Evolutionary conservation across 2,888 invertebrate species (phyloP).

Genomic region (Timandra comae): DNA sequence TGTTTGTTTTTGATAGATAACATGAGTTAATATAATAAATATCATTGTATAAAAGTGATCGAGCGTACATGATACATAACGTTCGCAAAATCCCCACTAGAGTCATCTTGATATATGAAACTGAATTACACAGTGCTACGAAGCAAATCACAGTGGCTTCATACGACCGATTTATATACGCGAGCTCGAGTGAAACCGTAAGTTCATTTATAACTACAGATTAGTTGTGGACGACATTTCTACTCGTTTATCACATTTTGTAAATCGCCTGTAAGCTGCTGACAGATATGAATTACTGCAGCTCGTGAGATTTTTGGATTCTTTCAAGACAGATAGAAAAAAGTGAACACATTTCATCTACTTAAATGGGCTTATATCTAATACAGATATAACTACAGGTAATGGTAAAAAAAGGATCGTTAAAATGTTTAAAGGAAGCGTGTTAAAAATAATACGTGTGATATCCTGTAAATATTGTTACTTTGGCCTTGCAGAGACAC

Average conservation of each 20-base stretch:
- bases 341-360: neutral
- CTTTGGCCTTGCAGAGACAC: conserved; percentile 36
- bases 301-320: conserved; percentile 13
- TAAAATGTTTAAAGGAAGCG: too few species aligned
- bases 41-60: too few species aligned
- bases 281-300: conserved; percentile 40
- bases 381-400: too few species aligned
- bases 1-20: too few species aligned
- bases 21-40: too few species aligned
- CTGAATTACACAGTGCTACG: neutral
- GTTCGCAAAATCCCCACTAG: too few species aligned
- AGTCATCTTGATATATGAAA: too few species aligned
- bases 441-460: conserved; percentile 13
- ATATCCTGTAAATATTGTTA: conserved; percentile 27
- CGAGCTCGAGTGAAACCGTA: conserved; percentile 7
- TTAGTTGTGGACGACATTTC: conserved; percentile 31
- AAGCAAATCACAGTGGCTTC: conserved; percentile 12
- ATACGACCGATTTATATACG: conserved; percentile 14
- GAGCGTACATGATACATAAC: too few species aligned
- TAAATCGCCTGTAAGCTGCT: conserved; percentile 39
- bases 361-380: neutral
- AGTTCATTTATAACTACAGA: conserved; percentile 38
- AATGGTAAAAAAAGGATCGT: too few species aligned
- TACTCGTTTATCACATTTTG: conserved; percentile 45
- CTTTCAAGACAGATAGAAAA: neutral